These are phyloP conservation scores for Xestoiulus laeticollis DNA, from an alignment of 2,888 invertebrate species.

Conservation along the genomic window DNA sequence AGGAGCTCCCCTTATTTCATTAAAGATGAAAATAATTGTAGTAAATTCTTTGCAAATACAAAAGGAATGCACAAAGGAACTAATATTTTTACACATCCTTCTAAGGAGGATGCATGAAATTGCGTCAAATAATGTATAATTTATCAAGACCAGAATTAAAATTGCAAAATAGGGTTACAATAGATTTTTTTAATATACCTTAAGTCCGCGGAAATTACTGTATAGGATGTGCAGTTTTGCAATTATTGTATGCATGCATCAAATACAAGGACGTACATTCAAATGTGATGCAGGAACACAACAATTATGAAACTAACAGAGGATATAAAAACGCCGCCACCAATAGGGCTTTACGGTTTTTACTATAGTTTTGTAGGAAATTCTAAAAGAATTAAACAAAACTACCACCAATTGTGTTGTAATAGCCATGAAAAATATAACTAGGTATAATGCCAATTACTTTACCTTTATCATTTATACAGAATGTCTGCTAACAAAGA, in stretches of 20 bases:
- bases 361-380: background rate
- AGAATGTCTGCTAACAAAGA: background rate
- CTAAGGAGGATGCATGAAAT: background rate
- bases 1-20: too few relatives aligned
- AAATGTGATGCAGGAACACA: background rate
- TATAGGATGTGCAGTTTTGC: constrained; percentile 20
- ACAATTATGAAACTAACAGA: background rate
- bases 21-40: background rate
- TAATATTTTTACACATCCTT: background rate
- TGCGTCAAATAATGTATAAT: background rate
- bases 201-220: background rate
- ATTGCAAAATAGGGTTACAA: background rate
- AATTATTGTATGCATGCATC: constrained; percentile 5
- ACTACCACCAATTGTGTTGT: background rate
- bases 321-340: background rate
- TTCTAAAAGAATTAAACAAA: background rate
- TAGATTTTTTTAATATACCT: background rate
- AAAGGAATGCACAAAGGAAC: background rate
- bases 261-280: constrained; percentile 8
- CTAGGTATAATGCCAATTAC: background rate
- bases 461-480: background rate
- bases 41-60: background rate
- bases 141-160: background rate
- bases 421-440: background rate
- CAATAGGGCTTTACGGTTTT: background rate